These are phyloP conservation scores for Amiota mariae DNA, from an alignment of 2,888 invertebrate species.

Conservation along the genomic window DNA sequence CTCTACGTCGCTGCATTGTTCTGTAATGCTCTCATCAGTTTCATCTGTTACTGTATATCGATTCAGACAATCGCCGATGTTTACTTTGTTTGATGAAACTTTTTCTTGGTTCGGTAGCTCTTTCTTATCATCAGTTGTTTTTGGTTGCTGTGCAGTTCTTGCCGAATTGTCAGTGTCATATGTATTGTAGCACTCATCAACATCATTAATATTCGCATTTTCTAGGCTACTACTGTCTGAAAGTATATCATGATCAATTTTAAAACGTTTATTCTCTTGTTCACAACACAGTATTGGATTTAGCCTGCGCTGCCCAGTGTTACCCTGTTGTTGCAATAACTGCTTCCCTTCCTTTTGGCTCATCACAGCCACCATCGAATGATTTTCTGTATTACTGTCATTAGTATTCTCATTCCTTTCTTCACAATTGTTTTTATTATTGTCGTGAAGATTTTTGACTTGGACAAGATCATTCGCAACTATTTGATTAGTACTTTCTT, in stretches of 20 bases:
- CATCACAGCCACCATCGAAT: conserved; percentile 44
- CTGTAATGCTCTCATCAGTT: not conserved
- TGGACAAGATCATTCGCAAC: conserved; percentile 44
- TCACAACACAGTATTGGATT: conserved; percentile 30
- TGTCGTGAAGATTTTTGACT: conserved; percentile 37
- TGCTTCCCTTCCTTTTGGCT: conserved; percentile 30
- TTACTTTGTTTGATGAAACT: too few species aligned
- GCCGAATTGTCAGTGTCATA: conserved; percentile 6
- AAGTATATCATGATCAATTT: conserved; percentile 34
- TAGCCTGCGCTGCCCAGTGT: not conserved
- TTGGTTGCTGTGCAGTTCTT: not conserved
- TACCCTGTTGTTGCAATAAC: not conserved
- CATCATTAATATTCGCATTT: conserved; percentile 8
- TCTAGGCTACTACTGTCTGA: conserved; percentile 21
- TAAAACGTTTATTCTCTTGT: conserved; percentile 37
- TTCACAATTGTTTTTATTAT: conserved; percentile 14
- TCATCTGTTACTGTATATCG: conserved; percentile 12
- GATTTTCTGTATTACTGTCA: conserved; percentile 52
- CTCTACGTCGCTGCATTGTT: conserved; percentile 34
- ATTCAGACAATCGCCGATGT: not conserved
- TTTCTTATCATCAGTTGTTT: not conserved
- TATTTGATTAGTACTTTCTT: conserved; percentile 62
- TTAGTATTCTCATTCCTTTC: conserved; percentile 37
- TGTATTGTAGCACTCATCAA: not conserved
- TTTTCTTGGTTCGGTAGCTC: too few species aligned